Evolutionary conservation across 30 jellyfish, hydroid and myxozoan species (phyloP).

Genomic region (Sanderia malayensis): DNA sequence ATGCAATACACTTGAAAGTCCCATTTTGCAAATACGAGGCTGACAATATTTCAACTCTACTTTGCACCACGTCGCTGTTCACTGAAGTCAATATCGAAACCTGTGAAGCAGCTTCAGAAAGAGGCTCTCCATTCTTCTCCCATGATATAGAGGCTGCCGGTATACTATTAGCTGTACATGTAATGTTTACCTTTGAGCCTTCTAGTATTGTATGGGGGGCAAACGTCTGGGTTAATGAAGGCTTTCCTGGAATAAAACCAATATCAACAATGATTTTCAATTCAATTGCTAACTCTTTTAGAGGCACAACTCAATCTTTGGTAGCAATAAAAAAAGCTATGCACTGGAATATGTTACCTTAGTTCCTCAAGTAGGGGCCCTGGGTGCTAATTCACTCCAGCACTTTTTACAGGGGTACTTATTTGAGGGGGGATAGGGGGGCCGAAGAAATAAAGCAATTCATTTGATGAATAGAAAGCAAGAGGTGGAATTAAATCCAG

Average conservation of each 20-base stretch:
- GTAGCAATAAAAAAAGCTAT: neutral
- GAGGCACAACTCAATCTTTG: neutral
- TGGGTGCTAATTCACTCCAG: too few species aligned
- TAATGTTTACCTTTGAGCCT: slow-evolving; percentile 17
- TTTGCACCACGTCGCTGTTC: slow-evolving; percentile 3
- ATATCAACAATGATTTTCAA: neutral
- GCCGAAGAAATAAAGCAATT: too few species aligned
- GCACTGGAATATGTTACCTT: neutral
- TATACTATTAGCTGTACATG: slow-evolving; percentile 36
- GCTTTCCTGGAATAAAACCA: slow-evolving; percentile 33
- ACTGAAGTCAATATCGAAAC: neutral
- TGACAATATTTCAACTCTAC: slow-evolving; percentile 10
- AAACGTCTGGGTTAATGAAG: slow-evolving; percentile 18
- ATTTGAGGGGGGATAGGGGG: neutral
- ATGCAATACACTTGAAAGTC: slow-evolving; percentile 38
- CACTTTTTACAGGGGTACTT: neutral
- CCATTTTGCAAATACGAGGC: slow-evolving; percentile 48
- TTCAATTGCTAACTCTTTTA: neutral
- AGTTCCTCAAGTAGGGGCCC: too few species aligned
- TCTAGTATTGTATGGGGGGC: slow-evolving; percentile 17
- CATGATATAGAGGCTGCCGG: slow-evolving; percentile 32
- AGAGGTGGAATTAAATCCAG: too few species aligned
- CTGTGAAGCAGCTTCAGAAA: slow-evolving; percentile 6
- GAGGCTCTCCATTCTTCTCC: slow-evolving; percentile 16
- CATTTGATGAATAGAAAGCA: too few species aligned